Conservation (phyloP, 1,140 invertebrate species). For the Bilobella aurantiaca region DNA sequence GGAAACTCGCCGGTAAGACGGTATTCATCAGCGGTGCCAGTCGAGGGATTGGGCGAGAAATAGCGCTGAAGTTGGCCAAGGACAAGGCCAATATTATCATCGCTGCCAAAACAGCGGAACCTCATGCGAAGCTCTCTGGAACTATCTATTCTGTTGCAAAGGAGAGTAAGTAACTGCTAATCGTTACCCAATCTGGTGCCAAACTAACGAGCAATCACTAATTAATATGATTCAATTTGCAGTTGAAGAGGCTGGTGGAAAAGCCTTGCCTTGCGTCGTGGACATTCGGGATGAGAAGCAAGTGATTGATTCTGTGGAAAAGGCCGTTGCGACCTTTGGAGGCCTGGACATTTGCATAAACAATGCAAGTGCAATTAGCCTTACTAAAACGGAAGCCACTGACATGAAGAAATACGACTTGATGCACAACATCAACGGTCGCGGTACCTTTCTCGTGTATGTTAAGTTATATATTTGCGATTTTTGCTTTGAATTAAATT, state of each 20-base stretch:
- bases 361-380: slow-evolving; percentile 91
- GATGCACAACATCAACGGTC: slow-evolving; percentile 83
- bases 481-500: not conserved
- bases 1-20: slow-evolving; percentile 81
- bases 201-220: too few relatives aligned
- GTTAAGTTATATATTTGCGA: too few relatives aligned
- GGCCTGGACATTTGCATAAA: slow-evolving; percentile 92
- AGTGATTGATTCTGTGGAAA: slow-evolving; percentile 71
- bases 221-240: slow-evolving; percentile 13
- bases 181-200: too few relatives aligned
- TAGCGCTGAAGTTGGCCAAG: slow-evolving; percentile 81
- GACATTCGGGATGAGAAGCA: slow-evolving; percentile 82
- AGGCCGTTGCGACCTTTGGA: slow-evolving; percentile 82
- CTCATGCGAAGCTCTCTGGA: slow-evolving; percentile 94
- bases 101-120: slow-evolving; percentile 89
- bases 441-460: slow-evolving; percentile 86
- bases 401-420: slow-evolving; percentile 93
- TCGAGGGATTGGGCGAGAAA: slow-evolving; percentile 92
- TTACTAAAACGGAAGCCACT: slow-evolving; percentile 73
- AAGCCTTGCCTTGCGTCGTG: slow-evolving; percentile 77
- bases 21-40: slow-evolving; percentile 94
- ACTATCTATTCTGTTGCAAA: slow-evolving; percentile 94
- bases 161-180: slow-evolving; percentile 80
- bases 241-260: slow-evolving; percentile 86
- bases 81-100: slow-evolving; percentile 94